phyloP scores from a whole-genome alignment of 2,113 vertebrate species.

The Seriola dumerili region DNA sequence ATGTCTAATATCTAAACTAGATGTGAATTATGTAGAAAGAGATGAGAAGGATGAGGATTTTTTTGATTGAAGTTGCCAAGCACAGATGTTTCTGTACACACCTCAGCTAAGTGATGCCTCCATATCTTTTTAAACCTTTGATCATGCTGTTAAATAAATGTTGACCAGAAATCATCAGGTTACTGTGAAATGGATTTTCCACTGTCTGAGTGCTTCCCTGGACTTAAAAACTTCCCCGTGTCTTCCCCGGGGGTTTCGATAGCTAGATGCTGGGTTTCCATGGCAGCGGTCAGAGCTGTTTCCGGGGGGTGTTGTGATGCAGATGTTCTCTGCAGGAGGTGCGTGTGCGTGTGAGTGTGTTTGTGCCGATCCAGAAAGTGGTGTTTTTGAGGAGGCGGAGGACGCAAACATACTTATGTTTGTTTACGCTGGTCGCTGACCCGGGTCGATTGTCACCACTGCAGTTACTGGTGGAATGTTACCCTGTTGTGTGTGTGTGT shows the following conservation, averaged over 20 bases:
- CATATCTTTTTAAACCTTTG: slow-evolving; percentile 5
- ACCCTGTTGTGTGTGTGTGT: slow-evolving; percentile 46
- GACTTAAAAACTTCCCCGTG: slow-evolving; percentile 26
- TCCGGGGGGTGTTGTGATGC: slow-evolving; percentile 72
- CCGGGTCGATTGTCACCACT: slow-evolving; percentile 71
- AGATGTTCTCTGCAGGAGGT: slow-evolving; percentile 83
- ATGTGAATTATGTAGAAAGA: neutral
- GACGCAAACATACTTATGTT: slow-evolving; percentile 66
- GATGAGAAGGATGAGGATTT: neutral
- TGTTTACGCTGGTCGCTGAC: slow-evolving; percentile 74
- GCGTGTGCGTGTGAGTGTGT: slow-evolving; percentile 37
- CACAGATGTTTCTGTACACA: neutral
- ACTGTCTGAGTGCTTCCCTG: slow-evolving; percentile 21
- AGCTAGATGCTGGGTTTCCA: slow-evolving; percentile 77
- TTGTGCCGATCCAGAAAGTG: slow-evolving; percentile 50
- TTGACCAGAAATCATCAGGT: slow-evolving; percentile 20
- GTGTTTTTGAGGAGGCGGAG: slow-evolving; percentile 57
- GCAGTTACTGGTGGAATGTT: slow-evolving; percentile 75
- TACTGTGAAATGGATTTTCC: slow-evolving; percentile 29
- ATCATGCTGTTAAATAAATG: slow-evolving; percentile 7
- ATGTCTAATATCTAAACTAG: neutral
- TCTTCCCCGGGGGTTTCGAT: slow-evolving; percentile 32
- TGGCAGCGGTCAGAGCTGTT: slow-evolving; percentile 71
- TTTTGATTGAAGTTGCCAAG: neutral
- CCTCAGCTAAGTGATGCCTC: neutral